Evolutionary conservation across 1,140 invertebrate species (phyloP).

Genomic region (Zaprionus camerounensis): DNA sequence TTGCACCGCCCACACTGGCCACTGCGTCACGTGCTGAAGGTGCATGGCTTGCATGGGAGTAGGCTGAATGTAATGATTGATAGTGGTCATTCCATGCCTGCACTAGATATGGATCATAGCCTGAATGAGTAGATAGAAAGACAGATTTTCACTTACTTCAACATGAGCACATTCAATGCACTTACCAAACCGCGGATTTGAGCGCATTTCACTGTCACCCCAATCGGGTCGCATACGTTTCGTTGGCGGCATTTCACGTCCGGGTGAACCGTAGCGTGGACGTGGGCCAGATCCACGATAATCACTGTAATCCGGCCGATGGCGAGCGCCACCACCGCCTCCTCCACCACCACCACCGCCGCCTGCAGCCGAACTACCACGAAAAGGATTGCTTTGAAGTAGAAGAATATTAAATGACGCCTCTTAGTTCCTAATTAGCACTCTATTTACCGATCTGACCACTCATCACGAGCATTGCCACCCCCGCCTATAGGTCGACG

Average conservation of each 20-base stretch:
- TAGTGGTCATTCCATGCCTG: slow-evolving; percentile 83
- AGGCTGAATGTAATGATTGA: slow-evolving; percentile 83
- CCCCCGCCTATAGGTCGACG: slow-evolving; percentile 82
- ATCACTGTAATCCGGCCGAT: slow-evolving; percentile 89
- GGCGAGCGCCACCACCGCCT: slow-evolving; percentile 80
- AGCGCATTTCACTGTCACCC: slow-evolving; percentile 85
- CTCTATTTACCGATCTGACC: slow-evolving; percentile 87
- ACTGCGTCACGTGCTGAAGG: slow-evolving; percentile 48
- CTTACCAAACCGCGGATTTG: slow-evolving; percentile 84
- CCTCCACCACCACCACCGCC: slow-evolving; percentile 85
- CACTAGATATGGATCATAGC: slow-evolving; percentile 79
- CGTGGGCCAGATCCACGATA: slow-evolving; percentile 86
- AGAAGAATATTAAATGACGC: slow-evolving; percentile 10
- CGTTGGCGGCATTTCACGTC: slow-evolving; percentile 91
- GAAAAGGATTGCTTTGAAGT: slow-evolving; percentile 75
- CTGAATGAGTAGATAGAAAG: slow-evolving; percentile 23
- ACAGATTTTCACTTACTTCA: neutral
- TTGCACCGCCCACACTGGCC: slow-evolving; percentile 31
- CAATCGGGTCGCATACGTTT: slow-evolving; percentile 93
- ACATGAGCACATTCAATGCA: neutral
- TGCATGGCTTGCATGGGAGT: slow-evolving; percentile 69
- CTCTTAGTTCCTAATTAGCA: neutral
- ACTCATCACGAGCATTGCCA: slow-evolving; percentile 88
- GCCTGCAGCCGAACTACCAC: slow-evolving; percentile 75
- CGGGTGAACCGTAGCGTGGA: slow-evolving; percentile 90